These are phyloP conservation scores for Micrastur ruficollis DNA, from an alignment of 2,797 vertebrate species.

Conservation along the genomic window DNA sequence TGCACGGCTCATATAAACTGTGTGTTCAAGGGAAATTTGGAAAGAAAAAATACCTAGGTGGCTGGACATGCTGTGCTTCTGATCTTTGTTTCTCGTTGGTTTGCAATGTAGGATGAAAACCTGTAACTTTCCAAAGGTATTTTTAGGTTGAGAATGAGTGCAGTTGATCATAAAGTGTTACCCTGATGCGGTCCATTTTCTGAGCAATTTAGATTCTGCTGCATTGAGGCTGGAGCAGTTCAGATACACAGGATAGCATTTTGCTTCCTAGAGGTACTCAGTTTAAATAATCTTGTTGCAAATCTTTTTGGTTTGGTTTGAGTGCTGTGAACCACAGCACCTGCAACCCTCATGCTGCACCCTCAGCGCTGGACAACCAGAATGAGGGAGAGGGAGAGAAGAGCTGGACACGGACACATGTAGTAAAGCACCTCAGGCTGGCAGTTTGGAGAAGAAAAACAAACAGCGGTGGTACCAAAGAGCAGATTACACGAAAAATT, in stretches of 20 bases:
- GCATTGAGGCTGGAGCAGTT: background rate
- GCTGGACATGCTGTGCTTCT: background rate
- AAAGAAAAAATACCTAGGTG: background rate
- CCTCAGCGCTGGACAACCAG: background rate
- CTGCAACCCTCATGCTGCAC: background rate
- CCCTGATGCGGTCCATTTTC: background rate
- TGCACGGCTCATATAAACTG: background rate
- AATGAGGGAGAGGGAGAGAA: background rate
- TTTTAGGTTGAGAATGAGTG: background rate
- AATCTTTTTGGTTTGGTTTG: background rate
- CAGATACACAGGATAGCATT: background rate
- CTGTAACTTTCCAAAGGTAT: background rate
- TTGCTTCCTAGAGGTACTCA: background rate
- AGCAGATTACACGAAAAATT: background rate
- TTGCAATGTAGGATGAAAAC: background rate
- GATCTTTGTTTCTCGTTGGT: background rate
- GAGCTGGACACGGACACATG: background rate
- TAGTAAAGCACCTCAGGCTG: background rate
- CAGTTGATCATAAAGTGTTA: background rate
- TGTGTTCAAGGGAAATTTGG: background rate
- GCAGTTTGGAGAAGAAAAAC: background rate
- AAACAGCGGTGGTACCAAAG: accelerated
- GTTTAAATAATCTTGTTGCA: background rate
- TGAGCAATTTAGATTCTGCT: background rate
- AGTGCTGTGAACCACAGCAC: background rate